Percentiles rank a stretch among this genome's conserved stretches.
These are phyloP conservation scores for Drosophila lacteicornis DNA, from an alignment of 1,140 invertebrate genomes.

Conservation along the genomic window DNA sequence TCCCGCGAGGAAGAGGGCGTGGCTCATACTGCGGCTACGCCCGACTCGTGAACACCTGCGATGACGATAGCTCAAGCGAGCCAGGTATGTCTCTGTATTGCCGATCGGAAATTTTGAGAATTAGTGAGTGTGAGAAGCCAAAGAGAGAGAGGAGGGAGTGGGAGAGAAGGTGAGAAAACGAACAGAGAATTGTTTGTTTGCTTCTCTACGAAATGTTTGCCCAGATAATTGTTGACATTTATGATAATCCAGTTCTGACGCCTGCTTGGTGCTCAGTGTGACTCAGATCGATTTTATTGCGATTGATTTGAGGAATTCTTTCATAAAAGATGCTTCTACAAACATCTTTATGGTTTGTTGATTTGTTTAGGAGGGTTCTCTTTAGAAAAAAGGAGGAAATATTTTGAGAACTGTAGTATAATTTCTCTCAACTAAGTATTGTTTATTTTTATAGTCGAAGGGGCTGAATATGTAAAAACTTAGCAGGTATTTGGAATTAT, in stretches of 20 bases:
- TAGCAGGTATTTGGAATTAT: too few species aligned
- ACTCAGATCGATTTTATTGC: slow-evolving; percentile 1
- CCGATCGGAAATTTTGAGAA: background rate
- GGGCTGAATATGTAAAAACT: too few species aligned
- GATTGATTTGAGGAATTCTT: background rate
- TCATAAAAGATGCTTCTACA: too few species aligned
- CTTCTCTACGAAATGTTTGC: slow-evolving; percentile 18
- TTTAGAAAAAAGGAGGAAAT: too few species aligned
- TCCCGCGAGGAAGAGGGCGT: slow-evolving; percentile 25
- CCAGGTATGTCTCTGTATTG: slow-evolving; percentile 51
- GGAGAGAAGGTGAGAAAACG: slow-evolving; percentile 4
- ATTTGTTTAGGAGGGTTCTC: too few species aligned
- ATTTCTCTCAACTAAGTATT: too few species aligned
- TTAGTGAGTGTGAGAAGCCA: background rate
- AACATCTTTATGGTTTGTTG: too few species aligned
- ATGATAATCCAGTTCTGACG: slow-evolving; percentile 34
- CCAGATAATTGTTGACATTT: slow-evolving; percentile 36
- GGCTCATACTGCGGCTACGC: slow-evolving; percentile 41
- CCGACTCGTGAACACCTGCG: slow-evolving; percentile 47
- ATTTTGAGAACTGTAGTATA: too few species aligned
- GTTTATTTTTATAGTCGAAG: too few species aligned
- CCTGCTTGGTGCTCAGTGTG: slow-evolving; percentile 17
- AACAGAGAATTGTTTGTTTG: slow-evolving; percentile 24
- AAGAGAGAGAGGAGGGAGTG: background rate
- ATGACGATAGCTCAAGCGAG: slow-evolving; percentile 28